Conservation (phyloP, 2,113 vertebrate species). For the Ptilorrhoa leucosticta region DNA sequence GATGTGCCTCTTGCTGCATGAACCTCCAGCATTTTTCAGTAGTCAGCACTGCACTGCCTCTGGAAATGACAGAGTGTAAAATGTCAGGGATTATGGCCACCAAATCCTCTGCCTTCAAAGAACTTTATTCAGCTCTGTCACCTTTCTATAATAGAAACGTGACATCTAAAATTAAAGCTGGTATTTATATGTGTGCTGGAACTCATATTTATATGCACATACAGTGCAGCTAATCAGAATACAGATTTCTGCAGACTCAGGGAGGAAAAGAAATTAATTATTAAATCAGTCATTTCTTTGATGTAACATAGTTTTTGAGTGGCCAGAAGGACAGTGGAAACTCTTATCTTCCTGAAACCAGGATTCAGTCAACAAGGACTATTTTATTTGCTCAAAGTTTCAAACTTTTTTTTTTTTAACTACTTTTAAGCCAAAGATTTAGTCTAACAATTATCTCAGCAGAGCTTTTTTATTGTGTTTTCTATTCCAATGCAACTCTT, state of each 20-base stretch:
- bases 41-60: constrained; percentile 1
- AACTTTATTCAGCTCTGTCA: constrained; percentile 21
- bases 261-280: neutral
- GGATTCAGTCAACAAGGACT: neutral
- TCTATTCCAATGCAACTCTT: neutral
- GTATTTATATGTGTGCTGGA: neutral
- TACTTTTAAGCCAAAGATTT: neutral
- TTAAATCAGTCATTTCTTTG: neutral
- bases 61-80: constrained; percentile 31
- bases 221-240: neutral
- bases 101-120: neutral
- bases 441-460: neutral
- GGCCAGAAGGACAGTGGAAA: neutral
- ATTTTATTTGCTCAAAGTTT: neutral
- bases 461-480: neutral
- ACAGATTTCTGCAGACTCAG: neutral
- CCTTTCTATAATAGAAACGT: neutral
- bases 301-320: neutral
- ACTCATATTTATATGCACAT: neutral
- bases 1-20: constrained; percentile 13
- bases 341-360: neutral
- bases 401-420: neutral
- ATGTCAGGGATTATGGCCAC: constrained; percentile 26
- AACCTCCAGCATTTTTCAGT: neutral
- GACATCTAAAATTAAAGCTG: constrained; percentile 18